These are phyloP conservation scores for Pelochelys cantorii DNA, from an alignment of 2,797 vertebrate species.

Conservation along the genomic window DNA sequence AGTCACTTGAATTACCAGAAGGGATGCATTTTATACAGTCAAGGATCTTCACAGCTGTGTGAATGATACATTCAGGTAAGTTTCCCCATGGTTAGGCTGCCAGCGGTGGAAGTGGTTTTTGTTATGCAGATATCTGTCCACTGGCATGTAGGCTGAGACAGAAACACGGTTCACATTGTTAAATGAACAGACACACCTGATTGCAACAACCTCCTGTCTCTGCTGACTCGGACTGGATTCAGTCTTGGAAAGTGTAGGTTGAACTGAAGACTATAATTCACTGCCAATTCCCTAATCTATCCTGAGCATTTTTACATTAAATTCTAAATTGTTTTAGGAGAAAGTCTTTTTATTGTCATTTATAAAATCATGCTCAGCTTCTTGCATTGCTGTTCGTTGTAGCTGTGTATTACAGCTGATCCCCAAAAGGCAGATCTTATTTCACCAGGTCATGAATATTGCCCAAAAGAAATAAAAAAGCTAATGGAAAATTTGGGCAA, in stretches of 20 bases:
- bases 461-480: conserved; percentile 3
- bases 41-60: conserved; percentile 19
- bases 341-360: neutral
- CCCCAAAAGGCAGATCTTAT: neutral
- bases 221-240: conserved; percentile 21
- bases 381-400: neutral
- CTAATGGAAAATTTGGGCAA: neutral
- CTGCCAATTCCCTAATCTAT: neutral
- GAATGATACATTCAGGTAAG: conserved; percentile 52
- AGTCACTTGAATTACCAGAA: conserved; percentile 48
- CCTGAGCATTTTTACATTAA: neutral
- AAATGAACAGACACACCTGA: conserved; percentile 57
- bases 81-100: conserved; percentile 12
- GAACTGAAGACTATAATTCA: neutral
- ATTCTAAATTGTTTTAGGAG: neutral
- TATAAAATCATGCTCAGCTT: neutral
- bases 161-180: conserved; percentile 54
- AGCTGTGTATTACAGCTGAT: neutral
- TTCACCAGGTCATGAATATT: neutral
- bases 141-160: conserved; percentile 58
- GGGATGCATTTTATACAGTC: neutral
- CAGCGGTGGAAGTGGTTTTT: conserved; percentile 56
- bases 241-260: neutral
- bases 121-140: conserved; percentile 62
- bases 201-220: conserved; percentile 7